phyloP scores from a whole-genome alignment of 2,888 invertebrate species.

The Quadroppia sp. region DNA sequence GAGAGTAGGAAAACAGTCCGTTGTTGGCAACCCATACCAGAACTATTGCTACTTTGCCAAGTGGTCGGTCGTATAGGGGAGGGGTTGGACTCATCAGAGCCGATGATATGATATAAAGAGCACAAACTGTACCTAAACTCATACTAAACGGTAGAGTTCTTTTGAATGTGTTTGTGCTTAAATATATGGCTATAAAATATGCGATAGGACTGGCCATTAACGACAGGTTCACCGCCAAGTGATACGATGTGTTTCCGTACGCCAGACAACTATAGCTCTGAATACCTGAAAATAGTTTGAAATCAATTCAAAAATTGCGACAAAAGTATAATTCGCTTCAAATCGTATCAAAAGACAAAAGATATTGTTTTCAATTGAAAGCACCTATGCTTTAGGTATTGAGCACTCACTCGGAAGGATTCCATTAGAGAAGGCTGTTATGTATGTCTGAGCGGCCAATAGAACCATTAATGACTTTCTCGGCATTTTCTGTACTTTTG shows the following conservation, averaged over 20 bases:
- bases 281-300: constrained; percentile 57
- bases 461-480: constrained; percentile 47
- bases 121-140: constrained; percentile 56
- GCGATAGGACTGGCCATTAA: constrained; percentile 75
- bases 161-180: constrained; percentile 54
- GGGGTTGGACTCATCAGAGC: constrained; percentile 71
- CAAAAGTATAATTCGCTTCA: too few species aligned
- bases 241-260: constrained; percentile 72
- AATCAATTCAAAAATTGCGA: too few species aligned
- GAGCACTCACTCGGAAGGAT: constrained; percentile 61
- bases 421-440: constrained; percentile 70
- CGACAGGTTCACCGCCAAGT: constrained; percentile 69
- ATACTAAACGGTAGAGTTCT: constrained; percentile 50
- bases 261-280: constrained; percentile 77
- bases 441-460: constrained; percentile 54
- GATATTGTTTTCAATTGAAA: too few species aligned
- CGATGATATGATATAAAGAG: constrained; percentile 65
- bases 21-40: constrained; percentile 65
- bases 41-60: constrained; percentile 66
- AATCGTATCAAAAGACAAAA: too few species aligned
- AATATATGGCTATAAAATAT: constrained; percentile 61
- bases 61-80: constrained; percentile 60
- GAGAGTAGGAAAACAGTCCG: constrained; percentile 69
- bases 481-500: neutral
- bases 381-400: too few species aligned